These are phyloP conservation scores for Synanthedon vespiformis DNA, from an alignment of 2,888 invertebrate genomes.

Conservation along the genomic window DNA sequence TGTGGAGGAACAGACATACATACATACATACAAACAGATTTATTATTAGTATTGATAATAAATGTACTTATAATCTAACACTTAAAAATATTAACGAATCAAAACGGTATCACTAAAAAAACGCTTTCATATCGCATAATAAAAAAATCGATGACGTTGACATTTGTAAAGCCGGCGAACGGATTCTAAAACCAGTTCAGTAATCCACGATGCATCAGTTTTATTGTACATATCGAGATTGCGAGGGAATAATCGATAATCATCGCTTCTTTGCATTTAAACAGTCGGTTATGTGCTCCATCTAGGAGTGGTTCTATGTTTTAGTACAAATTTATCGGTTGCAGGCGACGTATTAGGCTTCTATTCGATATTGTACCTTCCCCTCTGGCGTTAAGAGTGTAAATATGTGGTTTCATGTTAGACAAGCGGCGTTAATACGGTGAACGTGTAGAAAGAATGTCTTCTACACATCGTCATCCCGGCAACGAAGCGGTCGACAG, in stretches of 20 bases:
- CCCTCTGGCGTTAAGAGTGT: background rate
- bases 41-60: no score
- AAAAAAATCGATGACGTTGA: background rate
- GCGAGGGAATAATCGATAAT: constrained; percentile 12
- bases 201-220: constrained; percentile 7
- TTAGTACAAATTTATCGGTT: background rate
- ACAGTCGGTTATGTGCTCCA: constrained; percentile 7
- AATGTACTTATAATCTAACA: no score
- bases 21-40: no score
- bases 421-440: background rate
- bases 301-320: constrained; percentile 9
- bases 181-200: constrained; percentile 7
- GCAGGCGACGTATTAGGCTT: background rate
- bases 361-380: background rate
- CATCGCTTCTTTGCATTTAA: constrained; percentile 12
- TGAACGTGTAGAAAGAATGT: constrained; percentile 31
- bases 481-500: constrained; percentile 31
- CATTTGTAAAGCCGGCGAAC: constrained; percentile 1
- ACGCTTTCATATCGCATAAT: background rate
- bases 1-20: no score
- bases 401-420: background rate
- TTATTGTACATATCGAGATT: constrained; percentile 5
- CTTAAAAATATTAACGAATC: no score
- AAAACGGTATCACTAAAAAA: no score
- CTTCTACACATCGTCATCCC: constrained; percentile 37